phyloP scores from a whole-genome alignment of 2,113 vertebrate species.

The Rhineura floridana region DNA sequence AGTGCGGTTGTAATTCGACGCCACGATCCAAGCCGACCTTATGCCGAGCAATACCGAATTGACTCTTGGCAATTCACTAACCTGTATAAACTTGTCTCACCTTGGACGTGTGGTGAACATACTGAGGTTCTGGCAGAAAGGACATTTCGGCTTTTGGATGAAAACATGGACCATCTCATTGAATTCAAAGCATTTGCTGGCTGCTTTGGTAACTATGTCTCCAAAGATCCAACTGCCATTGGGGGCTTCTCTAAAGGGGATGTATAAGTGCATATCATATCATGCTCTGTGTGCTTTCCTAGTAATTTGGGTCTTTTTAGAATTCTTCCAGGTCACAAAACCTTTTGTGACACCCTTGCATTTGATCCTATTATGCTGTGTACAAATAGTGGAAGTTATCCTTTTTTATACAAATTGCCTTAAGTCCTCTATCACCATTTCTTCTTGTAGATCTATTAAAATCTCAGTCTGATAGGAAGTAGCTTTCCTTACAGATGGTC shows the following conservation, averaged over 20 bases:
- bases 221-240: neutral
- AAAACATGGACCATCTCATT: slow-evolving; percentile 81
- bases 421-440: neutral
- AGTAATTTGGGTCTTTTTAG: neutral
- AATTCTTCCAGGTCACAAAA: neutral
- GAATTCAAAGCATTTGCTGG: slow-evolving; percentile 85
- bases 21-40: slow-evolving; percentile 80
- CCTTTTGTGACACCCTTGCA: neutral
- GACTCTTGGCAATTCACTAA: slow-evolving; percentile 87
- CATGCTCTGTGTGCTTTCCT: neutral
- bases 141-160: slow-evolving; percentile 89
- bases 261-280: neutral
- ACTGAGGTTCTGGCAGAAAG: slow-evolving; percentile 82
- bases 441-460: neutral
- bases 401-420: neutral
- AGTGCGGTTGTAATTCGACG: slow-evolving; percentile 55
- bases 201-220: slow-evolving; percentile 81
- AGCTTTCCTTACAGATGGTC: neutral
- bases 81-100: slow-evolving; percentile 84
- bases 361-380: neutral
- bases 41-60: slow-evolving; percentile 88
- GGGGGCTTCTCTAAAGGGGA: neutral
- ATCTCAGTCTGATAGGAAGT: neutral
- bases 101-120: slow-evolving; percentile 87
- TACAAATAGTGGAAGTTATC: neutral